Evolutionary conservation across 2,113 vertebrate genomes (phyloP).

Genomic region (Agapornis roseicollis): DNA sequence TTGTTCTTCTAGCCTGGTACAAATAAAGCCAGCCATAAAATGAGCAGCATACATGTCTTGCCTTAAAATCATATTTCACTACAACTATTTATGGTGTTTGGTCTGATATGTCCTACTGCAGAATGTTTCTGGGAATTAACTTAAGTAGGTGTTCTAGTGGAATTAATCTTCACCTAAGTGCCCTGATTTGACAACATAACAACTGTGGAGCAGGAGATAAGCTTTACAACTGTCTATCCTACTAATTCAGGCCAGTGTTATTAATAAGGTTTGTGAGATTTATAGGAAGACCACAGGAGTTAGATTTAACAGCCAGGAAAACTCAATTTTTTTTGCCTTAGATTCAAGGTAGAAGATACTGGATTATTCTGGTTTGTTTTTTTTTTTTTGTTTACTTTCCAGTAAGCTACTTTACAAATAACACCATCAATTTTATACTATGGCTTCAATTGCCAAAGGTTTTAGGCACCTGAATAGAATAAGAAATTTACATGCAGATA

Average conservation of each 20-base stretch:
- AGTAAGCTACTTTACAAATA: neutral
- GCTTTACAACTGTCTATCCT: neutral
- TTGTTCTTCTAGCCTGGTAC: neutral
- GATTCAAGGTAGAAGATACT: neutral
- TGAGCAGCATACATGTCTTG: neutral
- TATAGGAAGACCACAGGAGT: neutral
- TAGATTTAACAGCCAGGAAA: neutral
- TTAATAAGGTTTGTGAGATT: neutral
- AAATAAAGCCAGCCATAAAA: neutral
- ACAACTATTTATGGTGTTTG: neutral
- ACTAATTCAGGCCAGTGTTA: constrained; percentile 18
- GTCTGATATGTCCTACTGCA: neutral
- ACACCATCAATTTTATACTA: neutral
- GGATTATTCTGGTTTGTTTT: neutral
- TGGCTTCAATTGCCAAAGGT: neutral
- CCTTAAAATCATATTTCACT: neutral
- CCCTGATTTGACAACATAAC: constrained; percentile 24
- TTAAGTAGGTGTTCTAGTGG: neutral
- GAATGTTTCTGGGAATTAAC: neutral
- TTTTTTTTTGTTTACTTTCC: neutral
- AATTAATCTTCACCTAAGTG: constrained; percentile 27
- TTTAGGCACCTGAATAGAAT: neutral
- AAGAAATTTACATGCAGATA: neutral
- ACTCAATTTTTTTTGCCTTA: neutral
- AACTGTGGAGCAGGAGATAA: constrained; percentile 1